These are phyloP conservation scores for Taurulus bubalis DNA, from an alignment of 2,113 vertebrate species.

Conservation along the genomic window DNA sequence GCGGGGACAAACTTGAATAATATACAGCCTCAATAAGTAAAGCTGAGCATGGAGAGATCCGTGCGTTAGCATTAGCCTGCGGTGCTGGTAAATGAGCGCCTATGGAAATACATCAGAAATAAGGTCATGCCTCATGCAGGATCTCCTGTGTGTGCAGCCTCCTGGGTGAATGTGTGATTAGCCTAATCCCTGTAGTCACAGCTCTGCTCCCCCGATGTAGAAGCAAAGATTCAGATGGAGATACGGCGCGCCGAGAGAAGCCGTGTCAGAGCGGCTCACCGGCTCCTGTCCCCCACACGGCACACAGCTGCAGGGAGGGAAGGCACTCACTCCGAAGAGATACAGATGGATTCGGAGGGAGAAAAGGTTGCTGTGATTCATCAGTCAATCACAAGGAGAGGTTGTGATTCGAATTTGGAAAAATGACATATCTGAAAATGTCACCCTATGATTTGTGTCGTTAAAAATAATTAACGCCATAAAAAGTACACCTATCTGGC, in stretches of 20 bases:
- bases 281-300: constrained; percentile 28
- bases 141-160: constrained; percentile 62
- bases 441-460: background rate
- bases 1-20: constrained; percentile 16
- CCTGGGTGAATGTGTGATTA: constrained; percentile 73
- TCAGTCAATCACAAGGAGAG: background rate
- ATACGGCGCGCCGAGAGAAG: constrained; percentile 51
- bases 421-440: constrained; percentile 3
- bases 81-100: constrained; percentile 53
- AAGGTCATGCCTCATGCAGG: constrained; percentile 64
- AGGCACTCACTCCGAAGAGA: constrained; percentile 44
- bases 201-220: constrained; percentile 71
- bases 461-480: background rate
- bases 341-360: constrained; percentile 49
- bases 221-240: constrained; percentile 66
- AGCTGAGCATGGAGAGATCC: constrained; percentile 28
- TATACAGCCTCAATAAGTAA: constrained; percentile 17
- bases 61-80: constrained; percentile 44
- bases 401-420: background rate
- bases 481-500: background rate
- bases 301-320: constrained; percentile 40
- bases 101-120: constrained; percentile 57
- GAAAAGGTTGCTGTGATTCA: constrained; percentile 1
- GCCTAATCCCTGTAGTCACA: constrained; percentile 74
- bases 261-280: constrained; percentile 48